These are phyloP conservation scores for Euphonia xanthogaster DNA, from an alignment of 2,797 vertebrate species.

Conservation along the genomic window DNA sequence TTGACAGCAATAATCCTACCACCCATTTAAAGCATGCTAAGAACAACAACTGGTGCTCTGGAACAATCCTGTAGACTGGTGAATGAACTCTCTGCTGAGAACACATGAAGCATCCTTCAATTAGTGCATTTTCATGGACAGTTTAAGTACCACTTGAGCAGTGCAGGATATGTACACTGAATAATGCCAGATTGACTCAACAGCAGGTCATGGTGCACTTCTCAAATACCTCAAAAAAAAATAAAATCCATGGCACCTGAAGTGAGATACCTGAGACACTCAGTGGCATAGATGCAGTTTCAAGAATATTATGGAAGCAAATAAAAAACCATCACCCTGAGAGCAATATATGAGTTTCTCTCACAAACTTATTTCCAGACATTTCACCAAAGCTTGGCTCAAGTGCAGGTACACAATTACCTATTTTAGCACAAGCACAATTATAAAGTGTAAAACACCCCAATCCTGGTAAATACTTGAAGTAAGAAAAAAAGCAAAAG, in stretches of 20 bases:
- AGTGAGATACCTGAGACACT: neutral
- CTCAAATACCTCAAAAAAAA: neutral
- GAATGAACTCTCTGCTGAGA: neutral
- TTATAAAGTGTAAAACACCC: neutral
- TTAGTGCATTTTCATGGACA: neutral
- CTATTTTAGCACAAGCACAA: neutral
- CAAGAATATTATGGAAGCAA: neutral
- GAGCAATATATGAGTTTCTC: neutral
- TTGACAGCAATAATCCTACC: neutral
- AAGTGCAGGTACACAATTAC: neutral
- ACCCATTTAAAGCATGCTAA: neutral
- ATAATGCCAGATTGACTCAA: neutral
- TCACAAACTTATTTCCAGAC: neutral
- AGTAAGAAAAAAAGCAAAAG: neutral
- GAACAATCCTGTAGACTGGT: neutral
- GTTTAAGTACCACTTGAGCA: neutral
- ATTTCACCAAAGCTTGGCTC: neutral
- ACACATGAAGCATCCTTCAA: neutral
- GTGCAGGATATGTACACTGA: neutral
- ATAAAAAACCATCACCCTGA: neutral
- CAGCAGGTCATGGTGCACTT: fast-evolving
- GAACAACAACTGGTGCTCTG: neutral
- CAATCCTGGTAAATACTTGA: neutral
- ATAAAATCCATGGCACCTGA: neutral
- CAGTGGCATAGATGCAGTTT: neutral